Percentiles rank a stretch among this genome's conserved stretches.
Conservation (phyloP, 2,888 invertebrate species). For the Scelioninae gen. 1 region DNA sequence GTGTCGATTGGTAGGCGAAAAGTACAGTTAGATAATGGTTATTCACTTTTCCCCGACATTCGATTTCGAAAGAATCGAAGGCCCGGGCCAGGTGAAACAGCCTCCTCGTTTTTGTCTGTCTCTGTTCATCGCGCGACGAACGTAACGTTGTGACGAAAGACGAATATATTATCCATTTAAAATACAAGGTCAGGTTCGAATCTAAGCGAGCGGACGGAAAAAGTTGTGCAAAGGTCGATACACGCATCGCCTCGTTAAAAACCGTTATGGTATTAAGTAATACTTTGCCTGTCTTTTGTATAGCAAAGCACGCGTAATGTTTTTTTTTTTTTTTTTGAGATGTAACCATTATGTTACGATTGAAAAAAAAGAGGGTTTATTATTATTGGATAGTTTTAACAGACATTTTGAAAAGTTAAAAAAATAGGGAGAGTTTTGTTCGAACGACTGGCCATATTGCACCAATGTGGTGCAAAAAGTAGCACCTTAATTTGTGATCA, state of each 20-base stretch:
- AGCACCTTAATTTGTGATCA: background rate
- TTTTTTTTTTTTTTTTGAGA: no score
- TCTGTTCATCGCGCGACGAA: slow-evolving; percentile 6
- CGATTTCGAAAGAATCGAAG: slow-evolving; percentile 37
- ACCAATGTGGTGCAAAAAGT: background rate
- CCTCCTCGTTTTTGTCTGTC: slow-evolving; percentile 8
- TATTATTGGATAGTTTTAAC: no score
- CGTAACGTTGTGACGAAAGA: slow-evolving; percentile 46
- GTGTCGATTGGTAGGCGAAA: slow-evolving; percentile 14
- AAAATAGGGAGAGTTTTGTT: no score
- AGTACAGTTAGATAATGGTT: slow-evolving; percentile 41
- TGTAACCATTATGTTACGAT: no score
- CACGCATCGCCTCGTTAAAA: slow-evolving; percentile 18
- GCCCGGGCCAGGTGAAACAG: slow-evolving; percentile 35
- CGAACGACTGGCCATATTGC: background rate
- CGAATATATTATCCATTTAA: slow-evolving; percentile 53
- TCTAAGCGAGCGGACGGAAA: slow-evolving; percentile 50
- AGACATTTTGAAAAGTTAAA: no score
- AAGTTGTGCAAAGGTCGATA: slow-evolving; percentile 56
- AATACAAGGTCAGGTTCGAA: slow-evolving; percentile 57
- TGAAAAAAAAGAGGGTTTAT: no score
- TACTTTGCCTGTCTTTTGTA: background rate
- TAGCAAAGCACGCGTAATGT: background rate
- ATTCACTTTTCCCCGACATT: slow-evolving; percentile 41
- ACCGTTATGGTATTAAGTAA: slow-evolving; percentile 56